phyloP scores from a whole-genome alignment of 2,113 vertebrate genomes.

The Falco punctatus region DNA sequence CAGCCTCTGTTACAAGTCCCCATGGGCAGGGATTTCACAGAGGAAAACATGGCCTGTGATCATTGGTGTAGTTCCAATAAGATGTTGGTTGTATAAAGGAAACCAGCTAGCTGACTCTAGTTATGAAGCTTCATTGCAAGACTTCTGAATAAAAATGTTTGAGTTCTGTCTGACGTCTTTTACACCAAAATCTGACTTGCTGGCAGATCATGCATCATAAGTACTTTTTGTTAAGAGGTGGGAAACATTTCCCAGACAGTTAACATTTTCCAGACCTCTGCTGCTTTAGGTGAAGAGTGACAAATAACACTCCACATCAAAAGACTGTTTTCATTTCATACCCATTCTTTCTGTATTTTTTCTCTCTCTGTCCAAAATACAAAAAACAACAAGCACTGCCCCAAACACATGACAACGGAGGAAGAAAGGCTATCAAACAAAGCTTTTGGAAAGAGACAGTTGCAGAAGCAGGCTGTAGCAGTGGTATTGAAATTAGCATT shows the following conservation, averaged over 20 bases:
- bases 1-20: neutral
- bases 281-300: slow-evolving; percentile 34
- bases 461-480: neutral
- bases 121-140: neutral
- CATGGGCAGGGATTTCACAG: neutral
- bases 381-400: neutral
- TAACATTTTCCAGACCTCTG: slow-evolving; percentile 40
- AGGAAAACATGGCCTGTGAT: neutral
- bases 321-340: neutral
- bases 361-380: neutral
- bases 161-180: neutral
- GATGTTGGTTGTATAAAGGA: neutral
- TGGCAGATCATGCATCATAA: slow-evolving; percentile 20
- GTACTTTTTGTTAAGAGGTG: slow-evolving; percentile 7
- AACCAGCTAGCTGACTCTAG: neutral
- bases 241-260: slow-evolving; percentile 39
- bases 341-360: neutral
- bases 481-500: neutral
- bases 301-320: slow-evolving; percentile 6
- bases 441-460: neutral
- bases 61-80: neutral
- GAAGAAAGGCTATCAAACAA: neutral
- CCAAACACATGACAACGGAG: neutral
- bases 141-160: neutral
- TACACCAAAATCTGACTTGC: neutral